These are phyloP conservation scores for Lacanobia oleracea DNA, from an alignment of 2,888 invertebrate species.

Conservation along the genomic window DNA sequence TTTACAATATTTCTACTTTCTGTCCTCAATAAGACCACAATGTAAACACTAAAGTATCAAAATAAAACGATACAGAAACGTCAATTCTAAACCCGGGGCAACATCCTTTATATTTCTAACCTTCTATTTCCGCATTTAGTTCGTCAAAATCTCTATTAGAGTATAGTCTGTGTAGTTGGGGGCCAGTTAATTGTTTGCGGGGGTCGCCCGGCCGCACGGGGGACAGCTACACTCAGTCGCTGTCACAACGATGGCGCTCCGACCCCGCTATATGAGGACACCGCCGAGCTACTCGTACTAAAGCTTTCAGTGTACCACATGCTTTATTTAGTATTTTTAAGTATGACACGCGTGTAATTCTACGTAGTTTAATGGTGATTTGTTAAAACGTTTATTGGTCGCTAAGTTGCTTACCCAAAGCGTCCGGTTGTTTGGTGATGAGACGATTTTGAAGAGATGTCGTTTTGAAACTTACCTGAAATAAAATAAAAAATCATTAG, in stretches of 20 bases:
- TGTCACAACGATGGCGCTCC: conserved; percentile 59
- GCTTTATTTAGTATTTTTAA: conserved; percentile 27
- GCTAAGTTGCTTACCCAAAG: conserved; percentile 31
- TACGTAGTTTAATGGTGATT: background rate
- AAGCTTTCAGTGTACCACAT: conserved; percentile 44
- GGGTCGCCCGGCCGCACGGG: conserved; percentile 68
- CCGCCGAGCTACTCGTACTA: conserved; percentile 61
- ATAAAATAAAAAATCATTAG: conserved; percentile 38
- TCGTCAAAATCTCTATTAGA: conserved; percentile 60
- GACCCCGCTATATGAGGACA: conserved; percentile 57
- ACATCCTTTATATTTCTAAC: conserved; percentile 27
- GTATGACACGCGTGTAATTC: background rate
- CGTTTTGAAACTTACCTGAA: conserved; percentile 58
- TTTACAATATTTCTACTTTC: background rate
- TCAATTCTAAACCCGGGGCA: background rate
- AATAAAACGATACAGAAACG: background rate
- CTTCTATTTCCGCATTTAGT: conserved; percentile 44
- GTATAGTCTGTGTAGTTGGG: conserved; percentile 68
- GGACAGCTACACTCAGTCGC: conserved; percentile 68
- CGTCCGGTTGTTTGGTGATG: background rate
- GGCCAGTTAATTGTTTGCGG: conserved; percentile 75
- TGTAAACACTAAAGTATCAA: background rate
- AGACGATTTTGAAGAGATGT: background rate
- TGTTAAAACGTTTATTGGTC: background rate
- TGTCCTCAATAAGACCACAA: background rate